Percentiles rank a stretch among this genome's conserved stretches.
phyloP scores from a whole-genome alignment of 2,797 vertebrate species.

The Onychomys torridus region DNA sequence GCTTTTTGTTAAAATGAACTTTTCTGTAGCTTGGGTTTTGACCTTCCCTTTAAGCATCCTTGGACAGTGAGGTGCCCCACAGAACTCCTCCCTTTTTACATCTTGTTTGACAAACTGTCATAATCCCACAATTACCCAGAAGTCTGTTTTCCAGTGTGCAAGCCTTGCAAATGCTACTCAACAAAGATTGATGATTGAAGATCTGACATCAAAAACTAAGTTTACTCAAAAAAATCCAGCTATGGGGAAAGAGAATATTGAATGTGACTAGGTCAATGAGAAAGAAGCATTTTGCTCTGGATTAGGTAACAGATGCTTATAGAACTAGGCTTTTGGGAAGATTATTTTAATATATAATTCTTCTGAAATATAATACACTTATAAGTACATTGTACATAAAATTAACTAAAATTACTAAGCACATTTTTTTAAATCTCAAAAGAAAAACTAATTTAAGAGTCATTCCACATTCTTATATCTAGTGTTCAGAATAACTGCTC shows the following conservation, averaged over 20 bases:
- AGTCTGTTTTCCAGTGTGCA: accelerated
- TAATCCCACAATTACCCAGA: accelerated
- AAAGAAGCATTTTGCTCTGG: background rate
- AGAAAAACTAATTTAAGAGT: background rate
- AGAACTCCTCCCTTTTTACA: background rate
- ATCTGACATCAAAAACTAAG: background rate
- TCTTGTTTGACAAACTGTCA: background rate
- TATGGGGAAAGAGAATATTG: background rate
- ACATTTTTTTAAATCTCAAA: background rate
- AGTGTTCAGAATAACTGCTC: background rate
- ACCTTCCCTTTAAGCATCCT: background rate
- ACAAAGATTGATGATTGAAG: background rate
- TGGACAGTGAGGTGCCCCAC: background rate
- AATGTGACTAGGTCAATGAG: background rate
- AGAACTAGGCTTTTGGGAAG: background rate
- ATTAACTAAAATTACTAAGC: background rate
- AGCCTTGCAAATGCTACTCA: background rate
- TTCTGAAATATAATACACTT: background rate
- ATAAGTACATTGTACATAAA: background rate
- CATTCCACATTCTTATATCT: background rate
- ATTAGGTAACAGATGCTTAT: background rate
- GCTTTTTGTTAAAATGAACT: background rate
- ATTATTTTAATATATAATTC: background rate
- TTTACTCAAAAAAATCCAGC: background rate
- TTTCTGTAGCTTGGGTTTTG: background rate